These are phyloP conservation scores for Carlito syrichta DNA, from an alignment of 2,113 vertebrate species.

Conservation along the genomic window DNA sequence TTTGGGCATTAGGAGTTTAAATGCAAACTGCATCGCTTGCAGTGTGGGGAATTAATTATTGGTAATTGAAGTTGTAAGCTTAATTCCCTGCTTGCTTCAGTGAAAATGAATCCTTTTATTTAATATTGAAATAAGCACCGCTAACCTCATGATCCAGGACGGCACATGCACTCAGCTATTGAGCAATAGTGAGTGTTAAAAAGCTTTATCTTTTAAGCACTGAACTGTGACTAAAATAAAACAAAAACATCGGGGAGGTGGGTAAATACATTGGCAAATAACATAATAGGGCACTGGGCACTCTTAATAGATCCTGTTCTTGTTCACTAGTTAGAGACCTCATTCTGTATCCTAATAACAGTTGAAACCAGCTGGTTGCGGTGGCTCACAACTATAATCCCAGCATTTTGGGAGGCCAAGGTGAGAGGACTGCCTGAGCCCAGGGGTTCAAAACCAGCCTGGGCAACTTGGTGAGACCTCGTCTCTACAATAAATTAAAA, in stretches of 20 bases:
- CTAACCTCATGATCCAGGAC: conserved; percentile 48
- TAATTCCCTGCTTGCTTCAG: conserved; percentile 79
- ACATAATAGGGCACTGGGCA: not conserved
- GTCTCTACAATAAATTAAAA: no score
- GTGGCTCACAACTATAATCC: no score
- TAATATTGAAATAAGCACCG: conserved; percentile 81
- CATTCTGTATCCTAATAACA: not conserved
- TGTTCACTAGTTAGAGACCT: not conserved
- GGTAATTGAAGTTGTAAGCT: conserved; percentile 85
- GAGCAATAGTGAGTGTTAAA: conserved; percentile 44
- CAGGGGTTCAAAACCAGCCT: no score
- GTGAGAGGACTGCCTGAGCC: no score
- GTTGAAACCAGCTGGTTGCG: no score
- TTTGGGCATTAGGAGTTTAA: conserved; percentile 81
- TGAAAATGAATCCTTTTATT: conserved; percentile 80
- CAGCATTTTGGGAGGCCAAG: no score
- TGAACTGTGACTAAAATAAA: conserved; percentile 39
- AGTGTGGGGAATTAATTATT: conserved; percentile 83
- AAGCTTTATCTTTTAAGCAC: conserved; percentile 58
- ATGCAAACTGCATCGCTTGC: conserved; percentile 80
- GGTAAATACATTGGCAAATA: conserved; percentile 20
- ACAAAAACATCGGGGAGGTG: not conserved
- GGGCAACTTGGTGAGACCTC: no score
- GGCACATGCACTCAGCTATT: conserved; percentile 55
- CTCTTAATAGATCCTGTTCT: not conserved